Evolutionary conservation across 2,888 invertebrate genomes (phyloP).

Genomic region (Acleris holmiana): DNA sequence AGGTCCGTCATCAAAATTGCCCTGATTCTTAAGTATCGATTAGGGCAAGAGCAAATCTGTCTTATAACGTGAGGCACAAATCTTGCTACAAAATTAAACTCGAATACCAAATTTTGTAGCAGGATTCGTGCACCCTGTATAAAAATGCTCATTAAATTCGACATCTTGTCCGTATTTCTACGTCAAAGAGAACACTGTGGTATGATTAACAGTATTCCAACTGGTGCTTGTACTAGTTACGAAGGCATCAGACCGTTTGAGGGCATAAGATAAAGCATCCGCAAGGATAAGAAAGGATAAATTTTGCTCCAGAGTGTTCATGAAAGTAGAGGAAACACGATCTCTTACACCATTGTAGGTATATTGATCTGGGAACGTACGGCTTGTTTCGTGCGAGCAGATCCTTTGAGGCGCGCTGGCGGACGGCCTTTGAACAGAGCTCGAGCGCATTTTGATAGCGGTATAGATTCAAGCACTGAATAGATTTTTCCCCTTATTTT

Average conservation of each 20-base stretch:
- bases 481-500: slow-evolving; percentile 67
- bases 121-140: no score
- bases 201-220: not conserved
- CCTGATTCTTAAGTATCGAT: no score
- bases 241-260: slow-evolving; percentile 3
- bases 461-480: slow-evolving; percentile 74
- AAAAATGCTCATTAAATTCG: no score
- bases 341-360: slow-evolving; percentile 57
- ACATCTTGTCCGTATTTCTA: no score
- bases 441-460: slow-evolving; percentile 73
- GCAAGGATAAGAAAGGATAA: slow-evolving; percentile 55
- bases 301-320: slow-evolving; percentile 57
- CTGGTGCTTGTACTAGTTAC: not conserved
- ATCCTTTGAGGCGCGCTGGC: slow-evolving; percentile 64
- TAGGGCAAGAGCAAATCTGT: no score
- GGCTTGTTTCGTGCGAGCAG: slow-evolving; percentile 63
- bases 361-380: slow-evolving; percentile 72
- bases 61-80: no score
- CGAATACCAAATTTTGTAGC: no score
- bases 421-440: slow-evolving; percentile 68
- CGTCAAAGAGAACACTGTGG: no score
- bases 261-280: slow-evolving; percentile 16
- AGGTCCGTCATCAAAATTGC: no score
- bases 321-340: slow-evolving; percentile 54
- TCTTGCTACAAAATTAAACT: no score